These are phyloP conservation scores for Umimayanthus kanabou DNA, from an alignment of 92 coral and sea anemone genomes.

Conservation along the genomic window DNA sequence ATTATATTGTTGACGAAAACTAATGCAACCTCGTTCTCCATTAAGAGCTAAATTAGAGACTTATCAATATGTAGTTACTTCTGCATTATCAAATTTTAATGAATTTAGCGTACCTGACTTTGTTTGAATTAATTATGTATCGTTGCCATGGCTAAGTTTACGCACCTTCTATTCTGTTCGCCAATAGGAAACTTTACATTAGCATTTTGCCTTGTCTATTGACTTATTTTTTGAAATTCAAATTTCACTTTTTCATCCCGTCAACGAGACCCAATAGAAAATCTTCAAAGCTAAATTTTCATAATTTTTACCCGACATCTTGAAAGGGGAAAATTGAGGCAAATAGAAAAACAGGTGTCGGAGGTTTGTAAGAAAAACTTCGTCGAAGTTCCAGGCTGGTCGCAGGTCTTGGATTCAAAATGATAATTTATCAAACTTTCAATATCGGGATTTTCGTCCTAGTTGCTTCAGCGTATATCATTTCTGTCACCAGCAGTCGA, in stretches of 20 bases:
- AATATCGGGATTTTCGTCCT: neutral
- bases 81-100: conserved; percentile 22
- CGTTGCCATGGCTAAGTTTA: conserved; percentile 26
- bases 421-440: neutral
- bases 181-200: conserved; percentile 42
- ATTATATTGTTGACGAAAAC: neutral
- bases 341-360: conserved; percentile 28
- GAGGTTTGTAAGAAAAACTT: conserved; percentile 10
- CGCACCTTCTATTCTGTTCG: conserved; percentile 6
- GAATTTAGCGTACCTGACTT: conserved; percentile 11
- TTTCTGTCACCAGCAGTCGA: conserved; percentile 40
- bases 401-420: neutral
- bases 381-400: neutral
- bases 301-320: conserved; percentile 38
- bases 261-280: conserved; percentile 60
- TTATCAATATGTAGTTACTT: neutral
- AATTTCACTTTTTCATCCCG: conserved; percentile 52
- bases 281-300: conserved; percentile 12
- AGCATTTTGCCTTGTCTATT: conserved; percentile 55
- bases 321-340: conserved; percentile 15
- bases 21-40: neutral
- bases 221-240: conserved; percentile 66
- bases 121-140: conserved; percentile 6
- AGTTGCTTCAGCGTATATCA: conserved; percentile 18
- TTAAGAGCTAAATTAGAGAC: neutral